Evolutionary conservation across 2,113 vertebrate genomes (phyloP).

Genomic region (Thalassarche chlororhynchos): DNA sequence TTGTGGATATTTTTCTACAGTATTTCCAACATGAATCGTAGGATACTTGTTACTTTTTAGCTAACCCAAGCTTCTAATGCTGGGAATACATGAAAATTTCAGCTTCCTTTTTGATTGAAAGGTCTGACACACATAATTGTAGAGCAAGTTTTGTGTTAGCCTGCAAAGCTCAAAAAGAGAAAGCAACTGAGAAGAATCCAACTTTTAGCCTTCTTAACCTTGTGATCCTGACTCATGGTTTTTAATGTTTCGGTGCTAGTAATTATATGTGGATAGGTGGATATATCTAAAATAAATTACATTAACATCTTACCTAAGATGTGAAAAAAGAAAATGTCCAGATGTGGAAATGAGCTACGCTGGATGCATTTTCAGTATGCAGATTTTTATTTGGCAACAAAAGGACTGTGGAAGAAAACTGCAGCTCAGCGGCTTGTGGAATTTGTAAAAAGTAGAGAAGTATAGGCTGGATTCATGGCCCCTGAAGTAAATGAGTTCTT

Average conservation of each 20-base stretch:
- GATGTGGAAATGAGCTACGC: neutral
- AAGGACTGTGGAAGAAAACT: neutral
- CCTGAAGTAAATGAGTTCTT: neutral
- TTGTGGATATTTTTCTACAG: neutral
- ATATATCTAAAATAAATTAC: neutral
- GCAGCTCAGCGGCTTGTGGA: neutral
- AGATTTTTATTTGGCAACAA: neutral
- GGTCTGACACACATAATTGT: neutral
- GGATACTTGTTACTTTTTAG: neutral
- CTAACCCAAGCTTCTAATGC: neutral
- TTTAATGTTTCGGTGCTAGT: neutral
- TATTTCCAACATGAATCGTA: accelerated
- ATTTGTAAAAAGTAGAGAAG: neutral
- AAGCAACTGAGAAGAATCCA: neutral
- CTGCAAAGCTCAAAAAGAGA: neutral
- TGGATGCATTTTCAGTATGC: neutral
- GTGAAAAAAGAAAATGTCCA: neutral
- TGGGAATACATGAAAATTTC: neutral
- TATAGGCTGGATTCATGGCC: neutral
- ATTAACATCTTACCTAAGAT: neutral
- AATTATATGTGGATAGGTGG: neutral
- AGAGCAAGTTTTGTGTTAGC: neutral
- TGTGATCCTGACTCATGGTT: neutral
- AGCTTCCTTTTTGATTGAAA: neutral
- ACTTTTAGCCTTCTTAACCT: neutral